Conservation (phyloP, 2,888 invertebrate species). For the Microchrysa polita region DNA sequence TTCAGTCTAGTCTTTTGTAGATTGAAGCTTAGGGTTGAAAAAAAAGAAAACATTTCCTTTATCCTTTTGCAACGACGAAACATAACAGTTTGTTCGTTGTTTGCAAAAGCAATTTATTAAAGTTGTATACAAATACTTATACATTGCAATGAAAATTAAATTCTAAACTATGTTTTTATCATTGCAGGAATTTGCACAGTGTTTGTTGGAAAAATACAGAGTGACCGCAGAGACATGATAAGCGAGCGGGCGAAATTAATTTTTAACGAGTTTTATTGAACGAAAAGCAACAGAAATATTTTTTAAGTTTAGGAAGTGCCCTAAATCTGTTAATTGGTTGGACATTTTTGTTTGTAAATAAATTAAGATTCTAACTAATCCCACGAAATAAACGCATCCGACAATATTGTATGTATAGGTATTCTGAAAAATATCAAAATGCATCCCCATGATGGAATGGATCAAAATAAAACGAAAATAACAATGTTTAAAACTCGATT, state of each 20-base stretch:
- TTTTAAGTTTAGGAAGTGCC: no score
- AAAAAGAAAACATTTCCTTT: neutral
- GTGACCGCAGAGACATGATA: no score
- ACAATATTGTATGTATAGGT: no score
- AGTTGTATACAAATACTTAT: neutral
- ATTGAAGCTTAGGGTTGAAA: neutral
- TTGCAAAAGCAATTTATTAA: conserved; percentile 3
- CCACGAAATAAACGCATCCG: no score
- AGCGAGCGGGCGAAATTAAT: no score
- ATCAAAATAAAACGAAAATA: conserved; percentile 26
- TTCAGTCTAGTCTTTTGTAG: neutral
- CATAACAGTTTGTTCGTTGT: neutral
- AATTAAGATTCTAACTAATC: no score
- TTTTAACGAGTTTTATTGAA: no score
- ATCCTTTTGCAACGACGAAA: neutral
- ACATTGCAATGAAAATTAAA: neutral
- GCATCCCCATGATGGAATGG: neutral
- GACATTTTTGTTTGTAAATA: no score
- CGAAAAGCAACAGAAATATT: no score
- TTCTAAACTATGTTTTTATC: neutral
- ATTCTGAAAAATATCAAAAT: no score
- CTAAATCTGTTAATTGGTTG: no score
- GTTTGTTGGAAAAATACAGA: no score
- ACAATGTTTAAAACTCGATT: conserved; percentile 12
- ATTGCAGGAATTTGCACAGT: neutral